Base-by-base conservation (phyloP, 2,888 invertebrate genomes). In the Acrobeloides nanus region DNA sequence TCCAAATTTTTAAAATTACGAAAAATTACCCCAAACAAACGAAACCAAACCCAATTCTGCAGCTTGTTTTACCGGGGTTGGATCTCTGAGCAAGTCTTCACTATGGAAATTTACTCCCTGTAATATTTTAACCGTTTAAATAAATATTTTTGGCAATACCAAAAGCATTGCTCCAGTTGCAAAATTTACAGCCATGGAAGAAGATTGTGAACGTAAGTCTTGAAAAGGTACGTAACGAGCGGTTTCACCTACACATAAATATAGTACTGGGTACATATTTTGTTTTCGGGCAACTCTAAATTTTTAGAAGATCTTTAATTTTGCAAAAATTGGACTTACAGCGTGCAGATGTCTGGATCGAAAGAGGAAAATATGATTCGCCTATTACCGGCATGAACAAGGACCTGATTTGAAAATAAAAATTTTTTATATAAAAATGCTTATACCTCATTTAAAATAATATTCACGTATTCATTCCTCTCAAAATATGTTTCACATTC, bases 191-290 rank as follows among this genome's bases (percentile, higher is more conserved):
- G 68, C 68, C 1, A 64, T 62, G 51, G 67, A 55, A 18, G 64
- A 64, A 10, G 66, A 65, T 20, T 45, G 45, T 17, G 59, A 53
- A 3, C 60, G 47, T 32, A 38, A 44, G 38, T 60, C 60, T 23
- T 39, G 45, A 33, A 62, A 60, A 4, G 61, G 52, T 10, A 49
- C 43, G 41, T 89, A 93, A 58, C 81, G 76, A 5, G 74, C 75
- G 0, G 83, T 83, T 6, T 81, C 78, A 0, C 85, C 86, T 65
- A 89, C 83, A 4, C 90, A 90, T 52, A 97, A 79, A 74, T 95
- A 92, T 81, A 95, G 83, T 7, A 92, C 87, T 0, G 95, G 95
- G 77, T 88, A 97, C 66, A 84, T 85, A 77, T 92, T 95, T 78
- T 97, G 97, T 73, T 97, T 97, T 63, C 85, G 78, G 23, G 87